Base-by-base conservation (phyloP, 2,888 invertebrate species). In the Augochlorella aurata region DNA sequence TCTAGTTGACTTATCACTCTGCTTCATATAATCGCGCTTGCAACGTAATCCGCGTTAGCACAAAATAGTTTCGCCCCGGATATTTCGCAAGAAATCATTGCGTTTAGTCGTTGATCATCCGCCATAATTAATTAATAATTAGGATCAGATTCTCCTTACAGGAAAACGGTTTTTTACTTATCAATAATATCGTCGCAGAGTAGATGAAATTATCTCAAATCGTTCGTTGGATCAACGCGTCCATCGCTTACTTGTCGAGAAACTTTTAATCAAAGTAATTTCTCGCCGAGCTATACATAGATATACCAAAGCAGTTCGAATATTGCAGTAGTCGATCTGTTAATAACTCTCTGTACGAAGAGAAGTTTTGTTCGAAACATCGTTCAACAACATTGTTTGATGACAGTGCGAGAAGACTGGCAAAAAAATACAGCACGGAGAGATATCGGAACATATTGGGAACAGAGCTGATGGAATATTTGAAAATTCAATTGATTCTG, bases 191-290 rank as follows among this genome's bases (percentile, higher is more conserved):
- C 16, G 24, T 24, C 24, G 7, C 0, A 7, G 54, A 24, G 14
- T 24, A 10, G 0, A 24, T 12, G 5, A 38, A 5, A 38, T 4
- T 10, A 24, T 21, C 10, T 54, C 21, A 12, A 54, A 14, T 24
- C 5, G 54, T 54, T 54, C 12, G 14, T 54, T 3, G 4, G 21
- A 12, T 4, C 12, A 24, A 14, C 24, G 24, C 14, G 24, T 58
- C 8, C 14, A 21, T 2, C 7, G 58, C 21, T 58, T 24, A 24
- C 12, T 38, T 14, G 14, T 54, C n/a, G 14, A 24, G 24, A 58
- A 58, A 58, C 24, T 24, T 58, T 58, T 58, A 58, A 58, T 58
- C 58, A 58, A 58, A 24, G 24, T 58, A 58, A 24, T 58, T 38
- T 24, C 24, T 16, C 7, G 58, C 7, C 38, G 24, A 8, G 10